Base-by-base conservation (phyloP, 2,797 vertebrate genomes). In the Triplophysa bombifrons region DNA sequence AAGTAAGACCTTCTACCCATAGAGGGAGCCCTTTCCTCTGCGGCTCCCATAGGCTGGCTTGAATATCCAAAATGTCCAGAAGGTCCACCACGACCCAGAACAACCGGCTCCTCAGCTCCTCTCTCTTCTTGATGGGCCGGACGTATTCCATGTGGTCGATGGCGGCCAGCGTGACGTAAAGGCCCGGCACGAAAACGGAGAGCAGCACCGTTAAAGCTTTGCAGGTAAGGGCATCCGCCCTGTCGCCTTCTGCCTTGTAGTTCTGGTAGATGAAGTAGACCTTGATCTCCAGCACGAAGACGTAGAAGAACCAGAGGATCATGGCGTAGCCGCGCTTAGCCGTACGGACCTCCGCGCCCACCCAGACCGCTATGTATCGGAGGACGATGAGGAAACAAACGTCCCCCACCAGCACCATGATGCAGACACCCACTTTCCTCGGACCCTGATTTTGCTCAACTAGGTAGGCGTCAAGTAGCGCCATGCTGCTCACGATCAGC, bases 191-290 rank as follows among this genome's bases (percentile, higher is more conserved):
- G 73, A 82, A 85, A 25, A 87, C 25, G 27, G 85, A 86, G 34
- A 87, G 86, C 20, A 87, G 70, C 12, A 87, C 82, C 3, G 85
- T 85, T 34, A 87, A 74, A 17, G 82, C 80, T 19, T 76, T 83
- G 68, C 85, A 75, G 44, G 83, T 82, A 44, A 86, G 68, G 0
- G 75, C 74, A 19, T 86, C 84, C 0, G 30, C 78, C 14, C 61
- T 53, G 3, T 78, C 27, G 0, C 11, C 1, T 0, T 87, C 94
- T 0, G 95, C 94, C 86, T 96, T 95, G 77, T 96, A 96, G 90
- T 96, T 96, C 87, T 96, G 95, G 86, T 95, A 94, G 25, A 95
- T 90, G 78, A 95, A 95, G 92, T 95, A 96, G 83, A 95, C 93
- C 70, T 93, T 94, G 90, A 95, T 95, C 86, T 96, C 94, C 87